Percentiles rank a stretch among this genome's conserved stretches.
Conservation (phyloP, 2,888 invertebrate genomes). For the Lydus trimaculatus region DNA sequence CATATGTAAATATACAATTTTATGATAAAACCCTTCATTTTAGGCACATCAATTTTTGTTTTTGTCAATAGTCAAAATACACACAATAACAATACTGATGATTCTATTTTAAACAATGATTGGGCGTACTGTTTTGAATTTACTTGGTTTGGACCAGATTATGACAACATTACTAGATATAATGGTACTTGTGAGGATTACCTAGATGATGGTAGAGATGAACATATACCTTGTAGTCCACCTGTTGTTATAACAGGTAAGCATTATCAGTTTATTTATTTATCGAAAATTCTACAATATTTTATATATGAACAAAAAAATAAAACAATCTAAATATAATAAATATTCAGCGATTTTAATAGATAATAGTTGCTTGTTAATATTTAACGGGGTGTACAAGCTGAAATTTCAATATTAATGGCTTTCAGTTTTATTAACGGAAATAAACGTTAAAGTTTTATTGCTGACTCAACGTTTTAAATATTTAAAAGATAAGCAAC, state of each 20-base stretch:
- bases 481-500: not conserved
- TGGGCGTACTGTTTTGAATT: conserved; percentile 69
- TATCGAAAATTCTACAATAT: too few relatives aligned
- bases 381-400: not conserved
- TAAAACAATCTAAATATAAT: not conserved
- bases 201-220: conserved; percentile 48
- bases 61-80: not conserved
- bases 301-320: too few relatives aligned
- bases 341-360: not conserved
- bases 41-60: not conserved
- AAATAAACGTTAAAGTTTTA: not conserved
- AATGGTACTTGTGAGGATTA: conserved; percentile 57
- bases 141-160: conserved; percentile 74
- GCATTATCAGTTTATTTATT: conserved; percentile 38
- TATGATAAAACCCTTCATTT: not conserved
- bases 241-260: conserved; percentile 72
- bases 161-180: conserved; percentile 65
- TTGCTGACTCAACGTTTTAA: not conserved
- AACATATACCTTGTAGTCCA: conserved; percentile 66
- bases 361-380: not conserved
- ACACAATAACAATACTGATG: conserved; percentile 1
- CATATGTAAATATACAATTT: not conserved
- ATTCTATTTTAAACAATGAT: conserved; percentile 14
- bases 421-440: not conserved
- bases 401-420: conserved; percentile 6